These are phyloP conservation scores for Drosophila borborema DNA, from an alignment of 2,888 invertebrate genomes.

Conservation along the genomic window DNA sequence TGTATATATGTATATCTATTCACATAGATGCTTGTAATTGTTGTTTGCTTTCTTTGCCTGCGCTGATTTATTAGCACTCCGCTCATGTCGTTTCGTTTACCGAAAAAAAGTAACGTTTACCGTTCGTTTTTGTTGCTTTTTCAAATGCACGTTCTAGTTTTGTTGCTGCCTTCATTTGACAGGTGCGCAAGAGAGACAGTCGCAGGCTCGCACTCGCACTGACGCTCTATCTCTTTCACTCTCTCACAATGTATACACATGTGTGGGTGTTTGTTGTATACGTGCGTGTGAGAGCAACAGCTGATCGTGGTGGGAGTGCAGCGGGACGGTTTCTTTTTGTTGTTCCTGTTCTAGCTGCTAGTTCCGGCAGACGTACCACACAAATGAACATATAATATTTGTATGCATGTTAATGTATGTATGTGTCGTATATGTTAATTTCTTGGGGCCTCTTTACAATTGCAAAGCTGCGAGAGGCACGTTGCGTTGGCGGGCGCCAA, in stretches of 20 bases:
- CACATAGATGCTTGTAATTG: conserved; percentile 24
- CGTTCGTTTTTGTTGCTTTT: conserved; percentile 48
- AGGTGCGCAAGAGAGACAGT: conserved; percentile 56
- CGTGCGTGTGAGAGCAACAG: conserved; percentile 69
- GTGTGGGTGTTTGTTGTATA: conserved; percentile 43
- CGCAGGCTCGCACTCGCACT: conserved; percentile 19
- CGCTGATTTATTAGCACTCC: conserved; percentile 61
- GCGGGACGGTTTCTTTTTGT: conserved; percentile 46
- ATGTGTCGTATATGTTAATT: conserved; percentile 28
- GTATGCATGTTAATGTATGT: neutral
- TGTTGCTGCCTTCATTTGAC: conserved; percentile 36
- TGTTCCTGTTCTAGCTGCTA: conserved; percentile 41
- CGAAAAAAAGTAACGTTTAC: conserved; percentile 50
- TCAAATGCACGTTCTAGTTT: conserved; percentile 61
- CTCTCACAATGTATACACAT: conserved; percentile 4
- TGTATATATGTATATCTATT: neutral
- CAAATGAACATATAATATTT: conserved; percentile 10
- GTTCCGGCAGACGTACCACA: conserved; percentile 24
- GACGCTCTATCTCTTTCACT: conserved; percentile 10
- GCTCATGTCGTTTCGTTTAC: conserved; percentile 51
- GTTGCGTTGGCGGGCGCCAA: conserved; percentile 72
- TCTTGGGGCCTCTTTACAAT: conserved; percentile 28
- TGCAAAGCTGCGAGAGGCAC: conserved; percentile 58
- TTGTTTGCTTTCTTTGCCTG: conserved; percentile 55
- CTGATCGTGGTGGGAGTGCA: conserved; percentile 62